phyloP scores from a whole-genome alignment of 1,140 invertebrate genomes.

The Phymastichus coffea region DNA sequence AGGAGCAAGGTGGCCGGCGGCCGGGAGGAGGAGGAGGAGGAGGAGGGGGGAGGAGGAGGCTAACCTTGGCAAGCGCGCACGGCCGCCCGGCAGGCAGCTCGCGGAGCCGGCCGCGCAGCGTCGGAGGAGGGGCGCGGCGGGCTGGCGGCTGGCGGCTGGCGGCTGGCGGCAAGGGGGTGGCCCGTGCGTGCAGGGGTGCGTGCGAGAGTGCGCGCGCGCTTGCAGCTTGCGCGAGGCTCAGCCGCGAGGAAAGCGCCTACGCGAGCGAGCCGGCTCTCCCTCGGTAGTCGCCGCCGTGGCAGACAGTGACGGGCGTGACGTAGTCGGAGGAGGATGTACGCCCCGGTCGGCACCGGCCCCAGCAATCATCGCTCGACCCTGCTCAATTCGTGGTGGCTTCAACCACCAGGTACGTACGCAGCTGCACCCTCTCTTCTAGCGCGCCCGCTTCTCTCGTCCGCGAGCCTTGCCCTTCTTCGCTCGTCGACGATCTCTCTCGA shows the following conservation, averaged over 20 bases:
- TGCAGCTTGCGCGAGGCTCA: not conserved
- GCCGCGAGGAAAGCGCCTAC: no score
- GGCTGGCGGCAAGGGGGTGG: no score
- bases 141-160: no score
- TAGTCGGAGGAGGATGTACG: slow-evolving; percentile 56
- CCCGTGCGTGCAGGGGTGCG: not conserved
- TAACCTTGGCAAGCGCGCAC: not conserved
- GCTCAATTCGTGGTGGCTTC: slow-evolving; percentile 54
- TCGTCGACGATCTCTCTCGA: no score
- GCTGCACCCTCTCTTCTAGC: no score
- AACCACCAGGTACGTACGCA: no score
- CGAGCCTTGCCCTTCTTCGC: no score
- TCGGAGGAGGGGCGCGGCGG: not conserved
- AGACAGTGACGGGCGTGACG: slow-evolving; percentile 55
- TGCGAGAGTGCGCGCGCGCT: not conserved
- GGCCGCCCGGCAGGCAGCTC: not conserved
- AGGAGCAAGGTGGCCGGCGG: not conserved
- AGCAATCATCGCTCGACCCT: slow-evolving; percentile 51
- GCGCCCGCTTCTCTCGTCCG: no score
- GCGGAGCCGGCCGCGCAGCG: not conserved
- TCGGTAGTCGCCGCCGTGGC: no score
- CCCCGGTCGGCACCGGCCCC: slow-evolving; percentile 52
- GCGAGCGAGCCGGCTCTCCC: slow-evolving; percentile 33
- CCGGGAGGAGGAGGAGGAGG: not conserved
- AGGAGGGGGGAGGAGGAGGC: not conserved